These are phyloP conservation scores for Phania funesta DNA, from an alignment of 2,888 invertebrate genomes.

Conservation along the genomic window DNA sequence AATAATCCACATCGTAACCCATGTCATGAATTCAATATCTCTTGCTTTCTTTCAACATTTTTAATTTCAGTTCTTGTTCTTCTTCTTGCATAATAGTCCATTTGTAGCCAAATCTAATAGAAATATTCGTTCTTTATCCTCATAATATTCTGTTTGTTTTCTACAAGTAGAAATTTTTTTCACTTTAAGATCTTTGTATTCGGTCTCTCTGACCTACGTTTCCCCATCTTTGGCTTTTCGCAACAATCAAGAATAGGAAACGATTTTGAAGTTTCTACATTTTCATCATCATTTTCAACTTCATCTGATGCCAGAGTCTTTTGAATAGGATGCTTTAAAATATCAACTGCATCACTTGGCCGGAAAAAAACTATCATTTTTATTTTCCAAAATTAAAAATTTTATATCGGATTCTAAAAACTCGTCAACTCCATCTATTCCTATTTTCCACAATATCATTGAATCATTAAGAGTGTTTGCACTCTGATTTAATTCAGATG, in stretches of 20 bases:
- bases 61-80: conserved; percentile 4
- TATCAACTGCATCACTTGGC: conserved; percentile 25
- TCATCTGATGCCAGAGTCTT: background rate
- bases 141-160: conserved; percentile 13
- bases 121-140: background rate
- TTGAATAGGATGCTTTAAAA: conserved; percentile 1
- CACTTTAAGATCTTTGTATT: conserved; percentile 13
- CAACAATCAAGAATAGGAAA: conserved; percentile 8
- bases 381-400: background rate
- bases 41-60: background rate
- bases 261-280: background rate
- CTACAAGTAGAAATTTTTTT: background rate
- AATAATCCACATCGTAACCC: too few species aligned
- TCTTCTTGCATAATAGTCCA: conserved; percentile 4
- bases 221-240: conserved; percentile 6
- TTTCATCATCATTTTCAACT: background rate
- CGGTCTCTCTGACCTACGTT: background rate
- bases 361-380: background rate
- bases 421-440: background rate
- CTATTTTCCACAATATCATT: too few species aligned
- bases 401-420: background rate
- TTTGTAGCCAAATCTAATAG: background rate
- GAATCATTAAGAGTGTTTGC: background rate
- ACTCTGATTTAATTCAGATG: background rate
- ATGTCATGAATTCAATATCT: background rate